These are phyloP conservation scores for Mus pahari DNA, from an alignment of 2,113 vertebrate genomes.

Conservation along the genomic window DNA sequence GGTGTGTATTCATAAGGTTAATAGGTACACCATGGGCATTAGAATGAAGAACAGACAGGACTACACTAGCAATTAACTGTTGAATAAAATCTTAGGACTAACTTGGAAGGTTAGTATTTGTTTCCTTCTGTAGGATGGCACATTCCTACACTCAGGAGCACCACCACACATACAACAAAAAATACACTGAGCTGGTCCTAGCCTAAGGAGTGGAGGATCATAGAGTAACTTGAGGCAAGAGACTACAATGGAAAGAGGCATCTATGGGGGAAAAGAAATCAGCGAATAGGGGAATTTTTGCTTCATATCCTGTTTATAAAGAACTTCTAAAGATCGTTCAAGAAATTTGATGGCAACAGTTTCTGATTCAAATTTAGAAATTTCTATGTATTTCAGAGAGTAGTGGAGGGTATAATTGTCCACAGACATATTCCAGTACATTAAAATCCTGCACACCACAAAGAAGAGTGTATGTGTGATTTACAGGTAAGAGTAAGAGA, in stretches of 20 bases:
- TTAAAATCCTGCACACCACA: conserved; percentile 3
- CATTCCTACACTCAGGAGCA: background rate
- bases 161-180: background rate
- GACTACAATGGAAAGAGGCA: background rate
- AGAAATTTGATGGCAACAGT: background rate
- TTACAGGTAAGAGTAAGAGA: conserved; percentile 11
- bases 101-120: background rate
- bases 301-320: background rate
- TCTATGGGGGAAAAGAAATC: background rate
- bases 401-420: background rate
- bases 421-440: background rate
- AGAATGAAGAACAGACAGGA: background rate
- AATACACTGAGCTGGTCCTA: background rate
- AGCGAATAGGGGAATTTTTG: background rate
- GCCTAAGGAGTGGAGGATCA: background rate
- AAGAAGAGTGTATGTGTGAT: background rate
- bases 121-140: background rate
- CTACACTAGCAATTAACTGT: background rate
- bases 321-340: conserved; percentile 16
- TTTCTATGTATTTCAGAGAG: conserved; percentile 14
- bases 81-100: background rate
- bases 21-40: background rate
- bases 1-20: background rate
- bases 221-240: background rate
- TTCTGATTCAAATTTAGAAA: background rate